Conservation (phyloP, 2,797 vertebrate genomes). For the Coendou prehensilis region DNA sequence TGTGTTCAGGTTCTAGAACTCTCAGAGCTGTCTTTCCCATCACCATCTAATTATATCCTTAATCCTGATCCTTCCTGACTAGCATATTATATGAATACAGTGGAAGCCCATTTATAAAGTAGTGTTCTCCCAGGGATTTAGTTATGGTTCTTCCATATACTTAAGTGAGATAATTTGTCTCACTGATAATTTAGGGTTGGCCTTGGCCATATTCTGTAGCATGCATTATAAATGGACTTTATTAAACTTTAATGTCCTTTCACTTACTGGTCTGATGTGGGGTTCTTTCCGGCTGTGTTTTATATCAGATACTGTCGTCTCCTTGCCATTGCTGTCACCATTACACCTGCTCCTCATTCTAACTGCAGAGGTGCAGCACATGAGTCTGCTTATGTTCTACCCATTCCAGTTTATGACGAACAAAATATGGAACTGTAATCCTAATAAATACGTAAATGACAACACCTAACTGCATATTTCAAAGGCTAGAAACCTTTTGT, state of each 20-base stretch:
- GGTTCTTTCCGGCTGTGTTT: slow-evolving; percentile 21
- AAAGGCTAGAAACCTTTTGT: neutral
- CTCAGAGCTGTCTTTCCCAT: slow-evolving; percentile 42
- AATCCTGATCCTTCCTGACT: slow-evolving; percentile 37
- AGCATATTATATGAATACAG: slow-evolving; percentile 40
- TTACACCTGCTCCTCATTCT: neutral
- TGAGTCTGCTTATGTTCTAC: neutral
- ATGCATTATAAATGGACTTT: slow-evolving; percentile 57
- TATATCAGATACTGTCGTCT: neutral
- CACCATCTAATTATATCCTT: slow-evolving; percentile 61
- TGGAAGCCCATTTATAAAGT: slow-evolving; percentile 58
- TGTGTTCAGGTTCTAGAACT: slow-evolving; percentile 24
- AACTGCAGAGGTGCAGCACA: neutral
- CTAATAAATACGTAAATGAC: neutral
- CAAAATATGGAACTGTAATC: neutral
- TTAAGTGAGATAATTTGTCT: slow-evolving; percentile 64
- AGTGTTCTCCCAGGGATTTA: slow-evolving; percentile 59
- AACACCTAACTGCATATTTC: neutral
- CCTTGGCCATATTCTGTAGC: slow-evolving; percentile 16
- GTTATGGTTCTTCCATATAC: slow-evolving; percentile 42
- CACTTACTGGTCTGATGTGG: slow-evolving; percentile 58
- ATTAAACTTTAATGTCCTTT: slow-evolving; percentile 73
- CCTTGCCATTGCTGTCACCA: neutral
- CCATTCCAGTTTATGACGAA: slow-evolving; percentile 1
- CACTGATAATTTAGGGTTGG: slow-evolving; percentile 15